phyloP scores from a whole-genome alignment of 2,113 vertebrate genomes.

The Grammomys dolichurus region DNA sequence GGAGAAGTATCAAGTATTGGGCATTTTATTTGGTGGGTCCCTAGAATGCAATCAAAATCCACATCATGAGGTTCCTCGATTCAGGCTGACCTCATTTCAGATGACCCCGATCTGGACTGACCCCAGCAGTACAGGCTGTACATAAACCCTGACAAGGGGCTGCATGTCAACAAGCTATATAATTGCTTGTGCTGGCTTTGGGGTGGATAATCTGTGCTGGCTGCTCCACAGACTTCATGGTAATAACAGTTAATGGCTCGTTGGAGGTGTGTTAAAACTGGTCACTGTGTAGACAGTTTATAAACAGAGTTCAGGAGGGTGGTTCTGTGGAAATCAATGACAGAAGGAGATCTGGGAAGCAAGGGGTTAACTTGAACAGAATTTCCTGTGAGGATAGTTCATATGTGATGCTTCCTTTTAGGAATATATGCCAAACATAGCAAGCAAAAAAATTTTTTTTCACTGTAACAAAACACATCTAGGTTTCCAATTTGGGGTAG shows the following conservation, averaged over 20 bases:
- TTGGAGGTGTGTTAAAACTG: slow-evolving; percentile 12
- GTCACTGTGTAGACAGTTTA: neutral
- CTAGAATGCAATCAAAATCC: slow-evolving; percentile 23
- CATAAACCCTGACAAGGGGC: neutral
- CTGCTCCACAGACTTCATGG: neutral
- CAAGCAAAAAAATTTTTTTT: neutral
- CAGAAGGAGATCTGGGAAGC: neutral
- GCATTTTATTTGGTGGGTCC: slow-evolving; percentile 27
- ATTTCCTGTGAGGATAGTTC: neutral
- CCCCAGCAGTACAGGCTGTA: neutral
- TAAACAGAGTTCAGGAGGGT: neutral
- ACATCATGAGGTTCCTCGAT: neutral
- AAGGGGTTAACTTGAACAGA: neutral
- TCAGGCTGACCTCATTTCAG: neutral
- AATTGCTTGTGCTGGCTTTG: neutral
- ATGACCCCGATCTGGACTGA: neutral
- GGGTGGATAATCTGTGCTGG: neutral
- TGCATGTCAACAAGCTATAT: neutral
- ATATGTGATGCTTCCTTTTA: slow-evolving; percentile 56
- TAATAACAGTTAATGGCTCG: neutral
- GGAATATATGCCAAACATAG: slow-evolving; percentile 58
- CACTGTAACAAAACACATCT: slow-evolving; percentile 36
- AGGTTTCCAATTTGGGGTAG: slow-evolving; percentile 49
- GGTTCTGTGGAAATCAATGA: neutral
- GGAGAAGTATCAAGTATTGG: neutral